Evolutionary conservation across 2,888 invertebrate genomes (phyloP), one percentile per base, ranked within the genome.

Genomic region (Tromatobia lineatoria): DNA sequence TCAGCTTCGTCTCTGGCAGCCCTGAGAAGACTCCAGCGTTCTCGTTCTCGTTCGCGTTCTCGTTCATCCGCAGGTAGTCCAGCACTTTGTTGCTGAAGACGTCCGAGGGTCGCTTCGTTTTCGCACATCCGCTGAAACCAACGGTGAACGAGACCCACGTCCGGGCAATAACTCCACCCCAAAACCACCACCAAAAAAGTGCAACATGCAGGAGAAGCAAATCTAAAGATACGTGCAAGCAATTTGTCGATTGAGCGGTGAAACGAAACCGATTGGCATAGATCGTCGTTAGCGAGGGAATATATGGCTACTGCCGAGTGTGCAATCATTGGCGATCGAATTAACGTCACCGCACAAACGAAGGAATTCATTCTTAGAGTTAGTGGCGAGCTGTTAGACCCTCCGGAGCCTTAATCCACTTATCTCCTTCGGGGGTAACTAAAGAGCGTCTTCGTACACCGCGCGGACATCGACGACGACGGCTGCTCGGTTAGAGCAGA

Each of bases 1-100:
- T 99, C 98, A 0, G 98, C 97, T 91, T 98, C 98, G 91, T 98
- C 98, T 54, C 98, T 95, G 0, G 98, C 98, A 92, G 98, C 98
- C 89, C 98, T 96, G 77, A 98, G 94, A 81, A 99, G 94, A 87
- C 97, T 98, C 95, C 98, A 98, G 74, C 98, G 96, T 94, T 99
- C 98, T 15, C 98, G 95, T 92, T 98, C 99, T 1, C 97, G 95
- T 91, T 98, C 98, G 18, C 93, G 88, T 82, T 93, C 93, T 1
- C 98, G 95, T 92, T 99, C 98, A 90, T 98, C 98, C 34, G 97
- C 95, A 0, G 98, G 98, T 92, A 98, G 97, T 86, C 97, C 96
- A 85, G 97, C 97, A 94, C 98, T 98, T 85, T 98, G 96, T 93
- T 98, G 98, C 23, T 98, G 95, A 92, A 98, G 98, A 7, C 97